These are phyloP conservation scores for Plecotus auritus DNA, from an alignment of 2,113 vertebrate species.

Conservation along the genomic window DNA sequence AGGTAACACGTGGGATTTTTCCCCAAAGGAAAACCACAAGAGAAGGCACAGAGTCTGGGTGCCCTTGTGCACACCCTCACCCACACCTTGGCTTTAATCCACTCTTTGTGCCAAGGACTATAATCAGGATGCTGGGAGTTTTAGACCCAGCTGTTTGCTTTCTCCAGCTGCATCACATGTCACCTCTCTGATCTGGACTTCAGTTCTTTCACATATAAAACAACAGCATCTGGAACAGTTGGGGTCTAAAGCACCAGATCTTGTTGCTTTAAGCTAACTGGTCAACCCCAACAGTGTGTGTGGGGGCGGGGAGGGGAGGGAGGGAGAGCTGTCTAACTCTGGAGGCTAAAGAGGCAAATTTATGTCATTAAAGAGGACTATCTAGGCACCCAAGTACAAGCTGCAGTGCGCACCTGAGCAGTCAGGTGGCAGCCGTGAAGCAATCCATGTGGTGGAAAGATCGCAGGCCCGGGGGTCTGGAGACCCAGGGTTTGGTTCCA, in stretches of 20 bases:
- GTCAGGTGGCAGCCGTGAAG: neutral
- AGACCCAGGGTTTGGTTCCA: neutral
- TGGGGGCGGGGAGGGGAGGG: no score
- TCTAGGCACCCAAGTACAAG: neutral
- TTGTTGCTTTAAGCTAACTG: neutral
- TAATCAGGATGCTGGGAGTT: neutral
- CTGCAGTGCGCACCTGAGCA: neutral
- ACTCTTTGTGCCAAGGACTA: rapidly evolving
- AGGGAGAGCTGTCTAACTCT: neutral
- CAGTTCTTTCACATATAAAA: neutral
- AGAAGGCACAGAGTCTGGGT: neutral
- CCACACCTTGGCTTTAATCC: neutral
- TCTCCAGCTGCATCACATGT: neutral
- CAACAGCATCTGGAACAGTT: neutral
- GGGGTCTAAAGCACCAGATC: neutral
- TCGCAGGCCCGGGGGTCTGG: neutral
- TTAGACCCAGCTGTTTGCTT: neutral
- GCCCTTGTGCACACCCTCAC: neutral
- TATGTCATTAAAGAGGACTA: no score
- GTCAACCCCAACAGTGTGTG: neutral
- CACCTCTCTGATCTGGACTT: neutral
- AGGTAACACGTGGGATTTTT: neutral
- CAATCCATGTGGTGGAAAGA: neutral
- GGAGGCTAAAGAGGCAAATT: neutral
- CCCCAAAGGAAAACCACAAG: no score